Evolutionary conservation across 2,888 invertebrate species (phyloP).

Genomic region (Carterocephalus palaemon): DNA sequence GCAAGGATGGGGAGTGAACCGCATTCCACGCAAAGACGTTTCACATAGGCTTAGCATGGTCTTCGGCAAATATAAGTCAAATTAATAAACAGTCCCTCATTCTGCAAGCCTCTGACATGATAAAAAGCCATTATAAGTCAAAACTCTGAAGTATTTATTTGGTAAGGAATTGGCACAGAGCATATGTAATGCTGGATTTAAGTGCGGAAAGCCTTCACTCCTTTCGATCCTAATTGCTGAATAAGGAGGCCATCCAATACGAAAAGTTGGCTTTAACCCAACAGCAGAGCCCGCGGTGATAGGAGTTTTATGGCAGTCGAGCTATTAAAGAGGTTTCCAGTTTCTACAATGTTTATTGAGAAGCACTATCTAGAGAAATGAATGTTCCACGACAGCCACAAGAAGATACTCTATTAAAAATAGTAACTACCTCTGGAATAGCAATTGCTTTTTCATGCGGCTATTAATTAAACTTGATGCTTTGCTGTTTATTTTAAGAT

Average conservation of each 20-base stretch:
- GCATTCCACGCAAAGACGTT: conserved; percentile 4
- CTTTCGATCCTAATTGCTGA: conserved; percentile 2
- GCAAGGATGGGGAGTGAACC: conserved; percentile 34
- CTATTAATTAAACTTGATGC: conserved; percentile 8
- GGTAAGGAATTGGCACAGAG: conserved; percentile 17
- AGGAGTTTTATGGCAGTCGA: conserved; percentile 8
- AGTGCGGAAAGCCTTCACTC: conserved; percentile 2
- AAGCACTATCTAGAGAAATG: not conserved
- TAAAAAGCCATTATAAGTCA: conserved; percentile 7
- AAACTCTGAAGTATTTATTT: conserved; percentile 7
- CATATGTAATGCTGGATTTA: conserved; percentile 1
- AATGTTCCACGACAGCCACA: not conserved
- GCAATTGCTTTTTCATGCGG: conserved; percentile 8
- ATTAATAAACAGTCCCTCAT: no score
- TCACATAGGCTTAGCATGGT: no score
- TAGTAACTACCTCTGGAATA: not conserved
- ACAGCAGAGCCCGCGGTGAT: conserved; percentile 1
- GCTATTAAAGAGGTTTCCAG: conserved; percentile 3
- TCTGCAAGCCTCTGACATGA: no score
- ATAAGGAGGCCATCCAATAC: conserved; percentile 8
- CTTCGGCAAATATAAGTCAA: no score
- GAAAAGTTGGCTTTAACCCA: conserved; percentile 14
- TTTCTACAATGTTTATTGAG: not conserved
- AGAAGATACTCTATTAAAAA: no score
- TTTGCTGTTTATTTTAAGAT: conserved; percentile 4